A percentile compares a stretch with the other conserved stretches of the same genome.
Evolutionary conservation across 1,140 invertebrate genomes (phyloP).

Genomic region (Ephestia elutella): DNA sequence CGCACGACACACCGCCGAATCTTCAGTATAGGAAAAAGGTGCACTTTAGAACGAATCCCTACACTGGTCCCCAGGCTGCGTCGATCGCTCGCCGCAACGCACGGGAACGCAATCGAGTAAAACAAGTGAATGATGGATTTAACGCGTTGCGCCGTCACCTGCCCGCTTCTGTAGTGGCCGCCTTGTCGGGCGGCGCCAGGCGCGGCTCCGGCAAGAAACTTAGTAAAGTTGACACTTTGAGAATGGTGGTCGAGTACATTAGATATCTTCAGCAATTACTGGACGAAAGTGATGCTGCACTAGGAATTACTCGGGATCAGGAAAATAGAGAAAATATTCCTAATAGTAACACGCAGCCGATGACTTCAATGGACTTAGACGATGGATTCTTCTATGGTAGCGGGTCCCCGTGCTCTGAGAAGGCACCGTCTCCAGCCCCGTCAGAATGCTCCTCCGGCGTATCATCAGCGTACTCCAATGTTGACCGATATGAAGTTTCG

Average conservation of each 20-base stretch:
- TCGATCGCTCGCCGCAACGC: conserved; percentile 91
- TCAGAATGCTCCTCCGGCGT: conserved; percentile 81
- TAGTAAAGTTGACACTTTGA: conserved; percentile 95
- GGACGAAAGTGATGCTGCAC: conserved; percentile 77
- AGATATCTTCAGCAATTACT: conserved; percentile 87
- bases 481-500: conserved; percentile 69
- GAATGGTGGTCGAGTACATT: conserved; percentile 96
- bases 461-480: conserved; percentile 65
- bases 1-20: conserved; percentile 65
- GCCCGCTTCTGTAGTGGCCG: conserved; percentile 83
- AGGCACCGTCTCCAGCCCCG: conserved; percentile 81
- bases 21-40: conserved; percentile 81
- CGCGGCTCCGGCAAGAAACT: conserved; percentile 89
- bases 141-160: conserved; percentile 89
- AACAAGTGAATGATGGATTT: conserved; percentile 95
- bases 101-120: conserved; percentile 91
- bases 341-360: conserved; percentile 37
- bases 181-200: conserved; percentile 79
- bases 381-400: conserved; percentile 69
- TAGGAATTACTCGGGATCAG: conserved; percentile 58
- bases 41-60: conserved; percentile 77
- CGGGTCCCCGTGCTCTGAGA: conserved; percentile 78
- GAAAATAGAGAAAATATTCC: conserved; percentile 69
- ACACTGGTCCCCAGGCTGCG: conserved; percentile 79
- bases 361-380: conserved; percentile 65